A percentile compares a stretch with the other conserved stretches of the same genome.
Evolutionary conservation across 2,113 vertebrate species (phyloP).

Genomic region (Stomatorhinus ivindoensis): DNA sequence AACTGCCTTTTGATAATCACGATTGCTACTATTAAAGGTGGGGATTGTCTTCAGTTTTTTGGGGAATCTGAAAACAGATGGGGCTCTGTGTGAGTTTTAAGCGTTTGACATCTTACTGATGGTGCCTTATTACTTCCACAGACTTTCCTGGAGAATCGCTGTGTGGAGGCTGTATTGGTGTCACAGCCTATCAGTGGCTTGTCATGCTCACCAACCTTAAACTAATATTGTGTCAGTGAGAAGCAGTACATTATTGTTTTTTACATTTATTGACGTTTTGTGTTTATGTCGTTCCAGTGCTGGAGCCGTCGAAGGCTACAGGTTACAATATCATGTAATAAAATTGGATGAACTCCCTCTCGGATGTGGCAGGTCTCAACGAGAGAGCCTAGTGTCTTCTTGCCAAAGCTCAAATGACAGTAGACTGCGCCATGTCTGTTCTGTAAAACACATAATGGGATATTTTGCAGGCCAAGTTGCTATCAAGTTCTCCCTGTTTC

Average conservation of each 20-base stretch:
- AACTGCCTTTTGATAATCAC: conserved; percentile 21
- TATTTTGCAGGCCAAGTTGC: background rate
- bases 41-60: background rate
- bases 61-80: conserved; percentile 6
- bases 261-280: background rate
- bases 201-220: conserved; percentile 19
- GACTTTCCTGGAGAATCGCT: background rate
- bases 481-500: background rate
- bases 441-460: background rate
- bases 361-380: background rate
- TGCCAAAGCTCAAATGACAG: background rate
- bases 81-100: background rate
- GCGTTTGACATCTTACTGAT: conserved; percentile 20
- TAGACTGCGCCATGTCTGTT: background rate
- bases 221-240: conserved; percentile 6
- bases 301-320: background rate
- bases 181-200: conserved; percentile 16
- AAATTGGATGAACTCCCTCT: background rate
- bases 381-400: background rate
- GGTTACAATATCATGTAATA: background rate
- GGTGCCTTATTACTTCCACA: conserved; percentile 18
- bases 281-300: background rate
- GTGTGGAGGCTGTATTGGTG: conserved; percentile 7
- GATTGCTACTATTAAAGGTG: conserved; percentile 24
- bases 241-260: background rate